phyloP scores from a whole-genome alignment of 2,888 invertebrate species.

The Chloroclystis v-ata region DNA sequence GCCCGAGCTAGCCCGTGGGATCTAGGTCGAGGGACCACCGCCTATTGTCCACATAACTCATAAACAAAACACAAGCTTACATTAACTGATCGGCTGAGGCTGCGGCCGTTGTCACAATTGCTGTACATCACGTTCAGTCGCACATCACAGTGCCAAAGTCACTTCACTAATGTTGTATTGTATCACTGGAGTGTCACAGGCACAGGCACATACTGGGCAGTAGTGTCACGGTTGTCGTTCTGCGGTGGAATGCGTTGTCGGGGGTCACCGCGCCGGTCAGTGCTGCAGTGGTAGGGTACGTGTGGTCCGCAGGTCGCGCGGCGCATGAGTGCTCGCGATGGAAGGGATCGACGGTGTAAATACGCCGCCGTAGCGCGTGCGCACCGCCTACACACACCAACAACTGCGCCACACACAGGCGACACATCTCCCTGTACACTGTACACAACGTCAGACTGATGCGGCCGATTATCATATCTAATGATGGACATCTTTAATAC shows the following conservation, averaged over 20 bases:
- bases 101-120: constrained; percentile 63
- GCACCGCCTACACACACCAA: constrained; percentile 57
- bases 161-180: constrained; percentile 58
- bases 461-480: constrained; percentile 36
- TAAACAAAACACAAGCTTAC: constrained; percentile 66
- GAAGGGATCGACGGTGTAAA: constrained; percentile 76
- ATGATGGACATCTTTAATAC: constrained; percentile 48
- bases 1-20: constrained; percentile 60
- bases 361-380: constrained; percentile 69
- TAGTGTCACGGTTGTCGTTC: constrained; percentile 46
- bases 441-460: constrained; percentile 30
- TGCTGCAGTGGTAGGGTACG: constrained; percentile 68
- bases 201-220: constrained; percentile 68
- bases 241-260: constrained; percentile 43
- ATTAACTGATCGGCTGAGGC: constrained; percentile 71
- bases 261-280: constrained; percentile 51
- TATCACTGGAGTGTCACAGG: constrained; percentile 63
- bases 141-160: constrained; percentile 69
- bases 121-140: constrained; percentile 50
- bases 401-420: constrained; percentile 38
- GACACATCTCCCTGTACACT: constrained; percentile 24
- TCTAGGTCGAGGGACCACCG: constrained; percentile 67
- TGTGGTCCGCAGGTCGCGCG: constrained; percentile 68
- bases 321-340: constrained; percentile 75
- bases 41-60: constrained; percentile 39